Evolutionary conservation across 2,888 invertebrate genomes (phyloP).

Genomic region (Drosophila vallismaia): DNA sequence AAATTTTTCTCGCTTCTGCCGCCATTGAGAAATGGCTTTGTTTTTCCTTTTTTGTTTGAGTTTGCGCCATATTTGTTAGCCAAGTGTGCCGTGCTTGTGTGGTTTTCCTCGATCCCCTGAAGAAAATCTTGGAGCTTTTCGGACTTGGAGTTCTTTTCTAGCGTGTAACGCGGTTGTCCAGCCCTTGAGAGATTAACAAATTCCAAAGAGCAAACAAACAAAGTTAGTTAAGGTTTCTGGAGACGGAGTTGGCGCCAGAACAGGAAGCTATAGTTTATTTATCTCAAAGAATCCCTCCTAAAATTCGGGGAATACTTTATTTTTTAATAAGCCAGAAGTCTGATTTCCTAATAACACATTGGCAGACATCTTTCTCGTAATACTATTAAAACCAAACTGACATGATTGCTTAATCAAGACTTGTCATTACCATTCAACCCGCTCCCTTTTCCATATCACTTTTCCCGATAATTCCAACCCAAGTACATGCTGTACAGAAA

Average conservation of each 20-base stretch:
- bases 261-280: background rate
- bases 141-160: constrained; percentile 4
- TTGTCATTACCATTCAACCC: constrained; percentile 23
- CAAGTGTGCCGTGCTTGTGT: constrained; percentile 66
- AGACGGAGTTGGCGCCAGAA: constrained; percentile 27
- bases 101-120: constrained; percentile 18
- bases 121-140: constrained; percentile 4
- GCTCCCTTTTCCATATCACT: constrained; percentile 1
- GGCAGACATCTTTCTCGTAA: background rate
- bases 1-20: constrained; percentile 66
- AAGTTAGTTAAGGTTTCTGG: constrained; percentile 3
- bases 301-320: background rate
- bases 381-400: constrained; percentile 7
- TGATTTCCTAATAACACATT: background rate
- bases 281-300: background rate
- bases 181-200: constrained; percentile 33
- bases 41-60: constrained; percentile 54
- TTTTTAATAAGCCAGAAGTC: background rate
- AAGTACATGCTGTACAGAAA: constrained; percentile 15
- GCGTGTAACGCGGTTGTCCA: constrained; percentile 58
- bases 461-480: constrained; percentile 28
- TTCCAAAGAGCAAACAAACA: constrained; percentile 28
- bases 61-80: constrained; percentile 69
- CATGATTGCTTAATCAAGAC: constrained; percentile 23
- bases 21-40: constrained; percentile 62